Base-by-base conservation (phyloP, 1,140 invertebrate species). In the Scaptomyza pallida region DNA sequence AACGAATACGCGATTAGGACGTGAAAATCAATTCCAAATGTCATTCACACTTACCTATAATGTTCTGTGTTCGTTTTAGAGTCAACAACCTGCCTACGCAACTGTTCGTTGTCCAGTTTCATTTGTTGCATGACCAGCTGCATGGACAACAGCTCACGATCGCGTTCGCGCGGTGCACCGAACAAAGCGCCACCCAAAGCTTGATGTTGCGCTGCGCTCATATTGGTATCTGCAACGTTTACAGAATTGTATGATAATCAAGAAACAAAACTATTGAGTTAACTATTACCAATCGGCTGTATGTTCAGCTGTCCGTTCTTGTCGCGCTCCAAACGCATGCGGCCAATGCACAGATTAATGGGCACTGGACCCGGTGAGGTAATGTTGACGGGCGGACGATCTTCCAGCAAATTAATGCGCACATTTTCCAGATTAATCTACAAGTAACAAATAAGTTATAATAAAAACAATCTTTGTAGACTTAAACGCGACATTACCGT, bases 341-440 rank as follows among this genome's bases (percentile, higher is more conserved):
- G 93, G 9, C 94, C 93, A 17, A 98, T 94, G 64, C 93, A 93
- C 35, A 97, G 77, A 92, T 97, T 94, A n/a, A 97, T 93, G 0
- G 97, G 96, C 47, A 96, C 92, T 1, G 95, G 94, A 0, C 95
- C 95, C 5, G 96, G 96, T 2, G 95, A 96, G n/a, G 95, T 96
- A 75, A 97, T 95, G 78, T 96, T 97, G 30, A 93, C 94, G 2
- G 95, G 94, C 2, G 95, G 95, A 61, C 96, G 93, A 92, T 98
- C 97, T 92, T 98, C 97, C 72, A 94, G 94, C 71, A 97, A 91
- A 75, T 94, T 94, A 9, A 97, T 83, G 61, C 92, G 92, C 35
- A 95, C 92, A 80, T 95, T 95, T 89, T 95, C 95, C 76, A 96
- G 86, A 65, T 93, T 92, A 43, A 95, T 92, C 95, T 95, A 30